Evolutionary conservation across 2,888 invertebrate species (phyloP), one percentile per base, ranked within the genome.

Genomic region (Acleris sparsana): DNA sequence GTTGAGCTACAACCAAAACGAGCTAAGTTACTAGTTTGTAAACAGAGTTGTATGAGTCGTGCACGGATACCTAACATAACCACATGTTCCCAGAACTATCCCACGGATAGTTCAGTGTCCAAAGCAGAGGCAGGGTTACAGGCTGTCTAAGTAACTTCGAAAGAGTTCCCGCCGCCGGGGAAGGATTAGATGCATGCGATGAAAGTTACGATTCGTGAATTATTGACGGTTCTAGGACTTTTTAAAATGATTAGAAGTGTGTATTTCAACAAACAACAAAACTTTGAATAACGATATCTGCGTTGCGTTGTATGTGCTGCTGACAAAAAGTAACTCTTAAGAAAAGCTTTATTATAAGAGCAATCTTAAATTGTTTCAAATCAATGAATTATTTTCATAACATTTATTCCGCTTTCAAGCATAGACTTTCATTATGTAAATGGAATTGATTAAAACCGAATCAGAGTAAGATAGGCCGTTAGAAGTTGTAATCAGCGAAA

Each of bases 371-470:
- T 22, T 52, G 16, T 49, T 49, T 13, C 13, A 13, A 49, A 49
- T 11, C 39, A 39, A 39, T 39, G 9, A 39, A 1, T 39, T 39
- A 39, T 13, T 39, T 13, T 13, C 13, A 4, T 66, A 69, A 69
- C 62, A 67, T 67, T 64, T 51, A 67, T 44, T 46, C 44, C 39
- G 44, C 46, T 3, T 9, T 20, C 5, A 20, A 48, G n/a, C 62
- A 63, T 43, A 55, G 13, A 57, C 18, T 43, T 58, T 62, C 49
- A 53, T 57, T 53, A 52, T n/a, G 33, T 51, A 46, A 62, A 69
- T 53, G 60, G 48, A 61, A 63, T 57, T 69, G 44, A 66, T 63
- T 66, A 63, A 60, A 63, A 49, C 44, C 29, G 33, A 57, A 56
- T 68, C 53, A 39, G 57, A 63, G 48, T 53, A 57, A 63, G 63